Percentiles rank a stretch among this genome's conserved stretches.
Conservation (phyloP, 2,797 vertebrate genomes). For the Ibycter americanus region DNA sequence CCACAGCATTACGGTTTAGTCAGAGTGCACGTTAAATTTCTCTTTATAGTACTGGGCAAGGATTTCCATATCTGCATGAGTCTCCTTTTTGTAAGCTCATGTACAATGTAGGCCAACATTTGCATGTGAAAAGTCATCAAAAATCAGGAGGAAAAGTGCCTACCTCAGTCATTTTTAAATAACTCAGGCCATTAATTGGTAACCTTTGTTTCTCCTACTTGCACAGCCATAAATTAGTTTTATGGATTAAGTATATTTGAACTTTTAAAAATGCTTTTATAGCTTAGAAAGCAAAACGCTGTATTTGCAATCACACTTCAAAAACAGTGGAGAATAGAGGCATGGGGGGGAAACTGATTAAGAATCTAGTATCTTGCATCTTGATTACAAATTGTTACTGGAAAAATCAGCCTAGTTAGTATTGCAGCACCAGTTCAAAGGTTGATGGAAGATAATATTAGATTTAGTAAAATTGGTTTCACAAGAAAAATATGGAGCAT, state of each 20-base stretch:
- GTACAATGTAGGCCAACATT: slow-evolving; percentile 39
- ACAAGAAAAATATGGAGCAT: background rate
- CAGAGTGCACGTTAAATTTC: background rate
- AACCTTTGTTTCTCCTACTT: slow-evolving; percentile 78
- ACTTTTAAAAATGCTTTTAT: slow-evolving; percentile 80
- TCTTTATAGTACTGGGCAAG: background rate
- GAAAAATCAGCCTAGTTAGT: slow-evolving; percentile 28
- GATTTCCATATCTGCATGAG: background rate
- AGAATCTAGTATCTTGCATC: background rate
- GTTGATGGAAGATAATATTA: slow-evolving; percentile 13
- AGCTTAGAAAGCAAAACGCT: slow-evolving; percentile 71
- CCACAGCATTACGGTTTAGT: background rate
- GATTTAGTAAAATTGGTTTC: background rate
- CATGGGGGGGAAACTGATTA: background rate
- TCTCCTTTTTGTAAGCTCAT: slow-evolving; percentile 4
- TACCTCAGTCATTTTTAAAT: slow-evolving; percentile 78
- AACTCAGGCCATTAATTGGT: slow-evolving; percentile 76
- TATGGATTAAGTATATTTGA: slow-evolving; percentile 82
- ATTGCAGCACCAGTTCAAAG: background rate
- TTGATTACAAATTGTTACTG: slow-evolving; percentile 23
- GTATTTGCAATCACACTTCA: slow-evolving; percentile 38
- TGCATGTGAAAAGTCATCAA: slow-evolving; percentile 76
- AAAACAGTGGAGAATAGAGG: background rate
- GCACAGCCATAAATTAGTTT: slow-evolving; percentile 80
- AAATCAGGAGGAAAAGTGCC: slow-evolving; percentile 72